Evolutionary conservation across 2,797 vertebrate genomes (phyloP), one percentile per base, ranked within the genome.

Genomic region (Siniperca undulata): DNA sequence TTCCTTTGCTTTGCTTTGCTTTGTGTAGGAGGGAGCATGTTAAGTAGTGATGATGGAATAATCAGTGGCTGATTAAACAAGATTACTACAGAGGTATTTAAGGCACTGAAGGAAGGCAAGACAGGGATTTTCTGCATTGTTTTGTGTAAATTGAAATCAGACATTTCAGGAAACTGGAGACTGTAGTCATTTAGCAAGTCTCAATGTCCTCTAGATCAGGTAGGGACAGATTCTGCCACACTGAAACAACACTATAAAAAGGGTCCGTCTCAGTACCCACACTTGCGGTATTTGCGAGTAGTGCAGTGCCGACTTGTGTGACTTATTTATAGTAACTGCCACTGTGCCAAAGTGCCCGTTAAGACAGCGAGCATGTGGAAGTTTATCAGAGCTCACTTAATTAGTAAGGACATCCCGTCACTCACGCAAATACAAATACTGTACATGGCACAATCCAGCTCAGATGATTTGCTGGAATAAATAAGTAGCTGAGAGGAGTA

Each of bases 51-150:
- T 84, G 71, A 86, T 70, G 82, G 70, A 90, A 85, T 62, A 76
- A 90, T 87, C 77, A 80, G n/a, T 10, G 19, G 68, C 72, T 77
- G 60, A 90, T 90, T 83, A 82, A 84, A 82, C 52, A 70, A 55
- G 81, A 78, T 81, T 66, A 76, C 59, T 27, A 36, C 73, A 27
- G 74, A 85, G 84, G 87, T 86, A 81, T 91, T 93, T 90, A 90
- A 88, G 73, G 80, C 60, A 64, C 70, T 72, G 67, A 79, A 55
- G 67, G 59, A 65, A 70, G 66, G 80, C 69, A 38, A 70, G 71
- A 14, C 30, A 19, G n/a, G 70, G 44, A 42, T 19, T 50, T 40
- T 80, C 16, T 55, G 70, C 30, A n/a, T 27, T 50, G 13, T 42
- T 80, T 65, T 72, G 22, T 70, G 64, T 48, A 59, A 58, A 52